Conservation (phyloP, 2,113 vertebrate genomes). For the Stegostoma tigrinum region DNA sequence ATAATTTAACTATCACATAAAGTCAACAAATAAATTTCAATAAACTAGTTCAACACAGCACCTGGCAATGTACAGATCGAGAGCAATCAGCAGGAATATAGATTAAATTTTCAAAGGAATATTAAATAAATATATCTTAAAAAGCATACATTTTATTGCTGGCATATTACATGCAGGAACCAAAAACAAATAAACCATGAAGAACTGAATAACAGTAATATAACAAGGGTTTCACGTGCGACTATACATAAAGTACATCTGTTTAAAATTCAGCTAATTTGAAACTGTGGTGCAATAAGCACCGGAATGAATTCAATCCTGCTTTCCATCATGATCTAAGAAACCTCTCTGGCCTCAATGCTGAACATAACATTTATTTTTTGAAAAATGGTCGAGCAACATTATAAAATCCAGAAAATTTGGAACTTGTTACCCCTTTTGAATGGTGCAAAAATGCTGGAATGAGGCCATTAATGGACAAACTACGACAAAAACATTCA, state of each 20-base stretch:
- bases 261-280: not conserved
- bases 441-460: not conserved
- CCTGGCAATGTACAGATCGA: not conserved
- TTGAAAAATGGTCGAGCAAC: not conserved
- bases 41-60: not conserved
- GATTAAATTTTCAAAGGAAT: not conserved
- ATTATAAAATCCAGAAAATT: not conserved
- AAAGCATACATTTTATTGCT: not conserved
- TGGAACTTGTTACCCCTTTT: not conserved
- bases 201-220: not conserved
- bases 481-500: not conserved
- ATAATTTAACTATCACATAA: not conserved
- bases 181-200: not conserved
- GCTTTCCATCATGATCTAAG: not conserved
- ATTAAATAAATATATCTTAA: not conserved
- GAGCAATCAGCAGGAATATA: not conserved
- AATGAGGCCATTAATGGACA: not conserved
- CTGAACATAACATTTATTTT: not conserved
- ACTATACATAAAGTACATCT: not conserved
- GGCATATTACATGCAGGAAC: too few relatives aligned
- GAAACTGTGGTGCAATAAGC: not conserved
- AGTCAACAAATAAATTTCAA: not conserved
- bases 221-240: not conserved
- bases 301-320: not conserved
- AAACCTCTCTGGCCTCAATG: not conserved